Evolutionary conservation across 1,140 invertebrate species (phyloP).

Genomic region (Mercenaria mercenaria): DNA sequence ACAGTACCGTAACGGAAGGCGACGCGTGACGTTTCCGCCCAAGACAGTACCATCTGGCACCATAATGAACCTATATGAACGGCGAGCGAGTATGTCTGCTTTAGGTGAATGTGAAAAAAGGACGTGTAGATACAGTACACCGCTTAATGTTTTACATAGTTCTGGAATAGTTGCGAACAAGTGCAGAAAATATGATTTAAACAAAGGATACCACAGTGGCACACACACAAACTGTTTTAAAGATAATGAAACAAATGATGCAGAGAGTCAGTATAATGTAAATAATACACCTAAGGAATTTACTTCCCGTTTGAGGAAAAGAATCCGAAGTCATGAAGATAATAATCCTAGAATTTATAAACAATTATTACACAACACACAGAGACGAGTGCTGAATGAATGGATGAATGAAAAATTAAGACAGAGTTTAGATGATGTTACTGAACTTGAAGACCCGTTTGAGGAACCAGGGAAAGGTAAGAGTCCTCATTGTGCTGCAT

Average conservation of each 20-base stretch:
- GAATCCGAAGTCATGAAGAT: not conserved
- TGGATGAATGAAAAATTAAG: slow-evolving; percentile 22
- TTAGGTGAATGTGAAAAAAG: not conserved
- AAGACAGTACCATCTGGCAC: not conserved
- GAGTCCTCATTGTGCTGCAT: no score
- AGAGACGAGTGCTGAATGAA: slow-evolving; percentile 12
- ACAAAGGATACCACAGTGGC: not conserved
- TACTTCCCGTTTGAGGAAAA: no score
- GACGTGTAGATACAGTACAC: not conserved
- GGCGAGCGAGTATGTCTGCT: slow-evolving; percentile 14
- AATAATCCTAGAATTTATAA: not conserved
- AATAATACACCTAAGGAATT: no score
- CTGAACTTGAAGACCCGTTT: not conserved
- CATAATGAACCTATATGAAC: not conserved
- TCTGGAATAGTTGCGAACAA: not conserved
- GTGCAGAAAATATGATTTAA: not conserved
- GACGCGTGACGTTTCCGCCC: not conserved
- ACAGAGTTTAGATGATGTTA: not conserved
- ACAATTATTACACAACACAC: not conserved
- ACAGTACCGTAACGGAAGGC: no score
- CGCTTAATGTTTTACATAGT: not conserved
- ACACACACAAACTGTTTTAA: not conserved
- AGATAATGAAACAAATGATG: no score
- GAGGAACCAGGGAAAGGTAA: no score
- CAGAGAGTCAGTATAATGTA: no score